phyloP scores from a whole-genome alignment of 1,140 invertebrate genomes.

The Campoletis sonorensis region DNA sequence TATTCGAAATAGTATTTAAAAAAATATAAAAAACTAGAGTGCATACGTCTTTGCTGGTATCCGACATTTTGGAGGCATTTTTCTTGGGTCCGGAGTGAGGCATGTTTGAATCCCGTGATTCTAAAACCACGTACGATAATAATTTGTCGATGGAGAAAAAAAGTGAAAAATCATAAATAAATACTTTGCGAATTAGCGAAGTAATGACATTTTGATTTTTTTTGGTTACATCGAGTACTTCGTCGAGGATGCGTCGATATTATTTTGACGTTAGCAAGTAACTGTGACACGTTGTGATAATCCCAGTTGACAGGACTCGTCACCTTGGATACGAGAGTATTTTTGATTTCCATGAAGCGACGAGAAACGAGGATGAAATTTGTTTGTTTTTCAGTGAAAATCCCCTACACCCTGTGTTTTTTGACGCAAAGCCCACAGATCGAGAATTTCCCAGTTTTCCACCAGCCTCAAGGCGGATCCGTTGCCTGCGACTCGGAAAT shows the following conservation, averaged over 20 bases:
- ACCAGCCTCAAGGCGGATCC: neutral
- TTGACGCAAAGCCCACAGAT: too few relatives aligned
- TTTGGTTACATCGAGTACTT: too few relatives aligned
- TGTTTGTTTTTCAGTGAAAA: too few relatives aligned
- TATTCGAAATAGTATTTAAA: neutral
- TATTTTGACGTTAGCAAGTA: neutral
- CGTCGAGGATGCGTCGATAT: slow-evolving; percentile 26
- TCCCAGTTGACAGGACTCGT: slow-evolving; percentile 6
- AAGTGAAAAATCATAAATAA: too few relatives aligned
- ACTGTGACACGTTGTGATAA: neutral
- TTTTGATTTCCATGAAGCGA: neutral
- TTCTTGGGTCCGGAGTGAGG: slow-evolving; percentile 54
- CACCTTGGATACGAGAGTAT: slow-evolving; percentile 37
- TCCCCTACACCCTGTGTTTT: too few relatives aligned
- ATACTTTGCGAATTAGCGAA: too few relatives aligned
- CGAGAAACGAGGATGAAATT: too few relatives aligned
- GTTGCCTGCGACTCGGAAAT: slow-evolving; percentile 32
- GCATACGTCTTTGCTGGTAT: slow-evolving; percentile 55
- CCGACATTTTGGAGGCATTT: slow-evolving; percentile 54
- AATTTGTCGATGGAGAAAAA: too few relatives aligned
- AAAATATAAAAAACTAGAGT: slow-evolving; percentile 20
- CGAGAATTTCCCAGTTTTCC: too few relatives aligned
- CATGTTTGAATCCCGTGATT: slow-evolving; percentile 48
- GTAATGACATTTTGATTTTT: too few relatives aligned
- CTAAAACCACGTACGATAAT: neutral